These are phyloP conservation scores for Lota lota DNA, from an alignment of 2,113 vertebrate species.

Conservation along the genomic window DNA sequence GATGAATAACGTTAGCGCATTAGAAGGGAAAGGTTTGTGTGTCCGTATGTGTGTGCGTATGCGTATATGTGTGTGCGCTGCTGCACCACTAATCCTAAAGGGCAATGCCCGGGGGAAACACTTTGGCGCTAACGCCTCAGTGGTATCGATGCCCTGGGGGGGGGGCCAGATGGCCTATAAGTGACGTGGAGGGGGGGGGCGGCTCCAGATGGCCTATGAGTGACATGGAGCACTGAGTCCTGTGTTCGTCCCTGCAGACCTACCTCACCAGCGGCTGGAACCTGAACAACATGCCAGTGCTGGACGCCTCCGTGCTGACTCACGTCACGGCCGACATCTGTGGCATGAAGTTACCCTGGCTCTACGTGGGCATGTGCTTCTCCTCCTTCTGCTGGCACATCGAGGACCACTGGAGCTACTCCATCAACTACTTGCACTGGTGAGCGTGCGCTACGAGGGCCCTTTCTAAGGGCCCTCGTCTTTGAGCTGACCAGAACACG, in stretches of 20 bases:
- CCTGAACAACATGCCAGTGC: slow-evolving; percentile 98
- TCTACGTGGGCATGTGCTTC: slow-evolving; percentile 99
- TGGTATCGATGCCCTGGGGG: too few relatives aligned
- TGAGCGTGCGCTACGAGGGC: slow-evolving; percentile 43
- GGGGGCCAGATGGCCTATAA: too few relatives aligned
- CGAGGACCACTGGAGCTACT: slow-evolving; percentile 99
- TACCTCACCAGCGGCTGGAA: slow-evolving; percentile 96
- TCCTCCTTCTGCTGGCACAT: slow-evolving; percentile 99
- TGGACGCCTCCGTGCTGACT: slow-evolving; percentile 92
- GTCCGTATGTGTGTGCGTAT: too few relatives aligned
- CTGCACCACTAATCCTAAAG: too few relatives aligned
- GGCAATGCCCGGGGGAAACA: too few relatives aligned
- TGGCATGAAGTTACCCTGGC: slow-evolving; percentile 98
- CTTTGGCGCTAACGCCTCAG: too few relatives aligned
- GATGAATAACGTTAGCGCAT: too few relatives aligned
- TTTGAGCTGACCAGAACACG: neutral
- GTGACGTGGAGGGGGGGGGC: too few relatives aligned
- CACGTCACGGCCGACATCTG: slow-evolving; percentile 97
- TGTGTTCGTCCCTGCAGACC: slow-evolving; percentile 70
- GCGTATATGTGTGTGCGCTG: too few relatives aligned
- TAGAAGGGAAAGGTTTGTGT: too few relatives aligned
- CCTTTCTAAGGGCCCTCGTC: neutral
- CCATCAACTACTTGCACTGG: slow-evolving; percentile 97
- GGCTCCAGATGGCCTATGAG: too few relatives aligned
- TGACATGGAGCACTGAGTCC: too few relatives aligned